Evolutionary conservation across 2,797 vertebrate genomes (phyloP).

Genomic region (Pempheris klunzingeri): DNA sequence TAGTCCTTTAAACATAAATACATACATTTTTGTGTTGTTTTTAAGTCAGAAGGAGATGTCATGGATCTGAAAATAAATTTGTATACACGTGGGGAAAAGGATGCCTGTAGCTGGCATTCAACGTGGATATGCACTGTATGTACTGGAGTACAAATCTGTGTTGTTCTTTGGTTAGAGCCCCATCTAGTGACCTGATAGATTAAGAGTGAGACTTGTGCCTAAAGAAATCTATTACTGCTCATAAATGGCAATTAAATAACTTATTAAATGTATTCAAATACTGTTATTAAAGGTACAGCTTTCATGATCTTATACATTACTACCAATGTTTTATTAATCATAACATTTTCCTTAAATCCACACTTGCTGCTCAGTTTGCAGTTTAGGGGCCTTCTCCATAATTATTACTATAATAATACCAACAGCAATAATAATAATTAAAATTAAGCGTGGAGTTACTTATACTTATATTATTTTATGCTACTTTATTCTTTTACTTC

Average conservation of each 20-base stretch:
- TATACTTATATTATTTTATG: background rate
- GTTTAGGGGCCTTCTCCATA: background rate
- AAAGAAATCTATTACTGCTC: background rate
- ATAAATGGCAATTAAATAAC: background rate
- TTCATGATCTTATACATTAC: background rate
- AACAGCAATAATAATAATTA: background rate
- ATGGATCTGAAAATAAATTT: too few species aligned
- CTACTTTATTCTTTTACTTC: background rate
- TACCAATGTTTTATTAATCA: too few species aligned
- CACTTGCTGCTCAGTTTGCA: too few species aligned
- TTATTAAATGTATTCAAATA: background rate
- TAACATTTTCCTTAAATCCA: too few species aligned
- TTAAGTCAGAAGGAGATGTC: too few species aligned
- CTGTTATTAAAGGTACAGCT: background rate
- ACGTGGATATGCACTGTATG: too few species aligned
- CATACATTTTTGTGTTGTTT: too few species aligned
- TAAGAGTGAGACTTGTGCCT: background rate
- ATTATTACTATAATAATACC: background rate
- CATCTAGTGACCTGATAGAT: constrained; percentile 46
- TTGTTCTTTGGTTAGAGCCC: constrained; percentile 33
- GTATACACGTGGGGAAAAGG: too few species aligned
- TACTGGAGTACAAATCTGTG: background rate
- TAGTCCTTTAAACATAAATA: too few species aligned
- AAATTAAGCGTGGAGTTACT: background rate
- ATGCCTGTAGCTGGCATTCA: too few species aligned